Percentiles rank a stretch among this genome's conserved stretches.
Evolutionary conservation across 2,797 vertebrate genomes (phyloP).

Genomic region (Spea hammondii): DNA sequence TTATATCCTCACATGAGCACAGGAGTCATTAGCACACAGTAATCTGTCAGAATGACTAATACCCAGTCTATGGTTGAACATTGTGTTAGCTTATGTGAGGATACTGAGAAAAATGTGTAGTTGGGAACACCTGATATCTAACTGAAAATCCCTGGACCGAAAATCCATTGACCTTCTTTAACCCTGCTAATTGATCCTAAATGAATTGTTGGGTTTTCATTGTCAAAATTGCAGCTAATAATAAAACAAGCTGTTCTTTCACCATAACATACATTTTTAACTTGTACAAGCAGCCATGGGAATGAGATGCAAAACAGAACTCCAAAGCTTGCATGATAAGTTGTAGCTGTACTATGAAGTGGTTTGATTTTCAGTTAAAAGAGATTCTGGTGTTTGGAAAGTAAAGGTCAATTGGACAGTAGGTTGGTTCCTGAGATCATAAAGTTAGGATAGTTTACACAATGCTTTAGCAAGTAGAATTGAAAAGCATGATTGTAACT

Average conservation of each 20-base stretch:
- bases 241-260: too few relatives aligned
- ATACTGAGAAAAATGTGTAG: background rate
- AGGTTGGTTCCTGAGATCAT: background rate
- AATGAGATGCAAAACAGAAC: background rate
- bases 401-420: background rate
- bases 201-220: background rate
- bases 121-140: background rate
- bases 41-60: conserved; percentile 9
- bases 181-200: background rate
- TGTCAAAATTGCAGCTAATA: background rate
- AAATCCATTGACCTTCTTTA: conserved; percentile 2
- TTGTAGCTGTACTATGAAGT: background rate
- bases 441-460: too few relatives aligned
- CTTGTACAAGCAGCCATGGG: background rate
- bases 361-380: background rate
- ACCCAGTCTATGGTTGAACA: background rate
- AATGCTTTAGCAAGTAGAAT: too few relatives aligned
- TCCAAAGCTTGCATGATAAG: background rate
- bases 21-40: background rate
- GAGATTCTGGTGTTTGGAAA: background rate
- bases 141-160: background rate
- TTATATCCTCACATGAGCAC: background rate
- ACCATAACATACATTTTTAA: too few relatives aligned
- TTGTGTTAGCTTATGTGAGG: background rate
- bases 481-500: too few relatives aligned